A percentile compares a stretch with the other conserved stretches of the same genome.
Conservation (phyloP, 35 echinoderm and acorn worm genomes). For the Nesometra sesokonis region DNA sequence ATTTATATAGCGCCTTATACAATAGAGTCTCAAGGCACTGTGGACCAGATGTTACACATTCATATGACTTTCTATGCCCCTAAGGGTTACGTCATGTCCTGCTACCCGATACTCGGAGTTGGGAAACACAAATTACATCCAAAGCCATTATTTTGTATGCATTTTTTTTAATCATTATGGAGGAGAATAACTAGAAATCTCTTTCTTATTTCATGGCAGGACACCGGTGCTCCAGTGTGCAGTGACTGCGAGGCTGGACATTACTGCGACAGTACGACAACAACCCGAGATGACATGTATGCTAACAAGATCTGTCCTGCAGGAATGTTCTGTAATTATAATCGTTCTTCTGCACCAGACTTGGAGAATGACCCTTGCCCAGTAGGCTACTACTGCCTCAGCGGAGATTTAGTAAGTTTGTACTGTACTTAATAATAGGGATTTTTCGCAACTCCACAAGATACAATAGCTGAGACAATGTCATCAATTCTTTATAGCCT, state of each 20-base stretch:
- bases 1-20: too few relatives aligned
- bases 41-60: too few relatives aligned
- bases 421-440: too few relatives aligned
- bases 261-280: slow-evolving; percentile 75
- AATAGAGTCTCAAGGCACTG: too few relatives aligned
- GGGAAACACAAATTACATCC: too few relatives aligned
- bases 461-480: too few relatives aligned
- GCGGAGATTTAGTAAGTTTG: slow-evolving; percentile 68
- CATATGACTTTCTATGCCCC: too few relatives aligned
- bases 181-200: background rate
- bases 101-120: too few relatives aligned
- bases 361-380: slow-evolving; percentile 69
- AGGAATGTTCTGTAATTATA: slow-evolving; percentile 67
- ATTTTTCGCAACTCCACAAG: too few relatives aligned
- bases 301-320: slow-evolving; percentile 81
- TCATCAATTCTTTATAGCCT: too few relatives aligned
- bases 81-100: too few relatives aligned
- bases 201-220: slow-evolving; percentile 32
- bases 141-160: too few relatives aligned
- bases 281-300: slow-evolving; percentile 72
- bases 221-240: slow-evolving; percentile 62
- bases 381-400: slow-evolving; percentile 81
- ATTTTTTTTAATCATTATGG: background rate
- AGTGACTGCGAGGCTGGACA: slow-evolving; percentile 79
- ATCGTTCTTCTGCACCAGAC: slow-evolving; percentile 55